Conservation (phyloP, 2,888 invertebrate genomes). For the Drosophila anceps region DNA sequence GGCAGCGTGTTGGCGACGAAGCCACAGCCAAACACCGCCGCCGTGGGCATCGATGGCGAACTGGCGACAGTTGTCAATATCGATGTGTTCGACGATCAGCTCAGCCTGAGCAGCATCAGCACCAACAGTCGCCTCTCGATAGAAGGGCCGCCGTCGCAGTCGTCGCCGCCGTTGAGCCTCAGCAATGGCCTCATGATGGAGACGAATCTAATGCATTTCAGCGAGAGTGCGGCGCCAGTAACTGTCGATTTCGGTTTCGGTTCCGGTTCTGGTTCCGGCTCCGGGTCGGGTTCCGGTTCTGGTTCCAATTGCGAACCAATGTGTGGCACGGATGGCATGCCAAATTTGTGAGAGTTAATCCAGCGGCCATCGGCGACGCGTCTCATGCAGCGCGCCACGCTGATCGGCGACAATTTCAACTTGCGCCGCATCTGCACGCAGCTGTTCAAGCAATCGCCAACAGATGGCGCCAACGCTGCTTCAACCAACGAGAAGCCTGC, state of each 20-base stretch:
- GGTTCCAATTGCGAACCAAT: neutral
- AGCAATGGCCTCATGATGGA: constrained; percentile 86
- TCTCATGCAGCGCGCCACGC: constrained; percentile 24
- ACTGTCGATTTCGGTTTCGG: constrained; percentile 7
- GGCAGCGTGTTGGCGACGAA: neutral
- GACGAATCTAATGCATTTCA: constrained; percentile 90
- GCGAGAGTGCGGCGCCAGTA: constrained; percentile 79
- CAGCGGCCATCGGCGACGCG: constrained; percentile 60
- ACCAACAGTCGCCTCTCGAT: constrained; percentile 92
- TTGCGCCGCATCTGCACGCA: constrained; percentile 76
- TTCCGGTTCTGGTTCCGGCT: neutral
- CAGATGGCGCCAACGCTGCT: neutral
- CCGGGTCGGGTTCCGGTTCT: no score
- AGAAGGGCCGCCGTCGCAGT: constrained; percentile 88
- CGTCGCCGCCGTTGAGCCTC: constrained; percentile 90
- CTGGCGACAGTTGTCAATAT: constrained; percentile 87
- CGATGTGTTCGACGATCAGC: constrained; percentile 89
- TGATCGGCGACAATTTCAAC: constrained; percentile 68
- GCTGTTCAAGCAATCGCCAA: constrained; percentile 59
- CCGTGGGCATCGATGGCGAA: constrained; percentile 87
- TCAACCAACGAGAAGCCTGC: constrained; percentile 13
- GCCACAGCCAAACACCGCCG: constrained; percentile 43
- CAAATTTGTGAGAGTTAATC: constrained; percentile 83
- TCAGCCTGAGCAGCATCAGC: constrained; percentile 94
- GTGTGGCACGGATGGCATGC: constrained; percentile 22